phyloP scores from a whole-genome alignment of 2,797 vertebrate species.

The Oophaga sylvatica region DNA sequence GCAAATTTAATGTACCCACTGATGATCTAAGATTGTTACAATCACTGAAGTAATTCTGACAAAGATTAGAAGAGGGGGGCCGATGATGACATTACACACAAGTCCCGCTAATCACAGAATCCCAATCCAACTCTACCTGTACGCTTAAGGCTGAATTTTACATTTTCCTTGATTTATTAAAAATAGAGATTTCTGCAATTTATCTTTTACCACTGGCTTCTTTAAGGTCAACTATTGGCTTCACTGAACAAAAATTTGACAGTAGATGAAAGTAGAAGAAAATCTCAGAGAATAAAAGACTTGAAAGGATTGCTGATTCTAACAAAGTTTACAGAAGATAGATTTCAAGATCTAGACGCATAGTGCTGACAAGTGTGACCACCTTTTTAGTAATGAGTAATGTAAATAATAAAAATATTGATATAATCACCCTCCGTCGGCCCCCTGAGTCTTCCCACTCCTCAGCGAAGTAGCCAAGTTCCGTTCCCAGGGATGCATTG shows the following conservation, averaged over 20 bases:
- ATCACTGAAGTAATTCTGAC: neutral
- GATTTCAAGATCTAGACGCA: no score
- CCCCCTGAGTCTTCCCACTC: no score
- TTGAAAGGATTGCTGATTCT: neutral
- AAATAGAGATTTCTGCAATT: neutral
- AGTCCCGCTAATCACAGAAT: neutral
- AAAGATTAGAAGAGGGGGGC: neutral
- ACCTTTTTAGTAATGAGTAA: no score
- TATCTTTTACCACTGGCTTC: neutral
- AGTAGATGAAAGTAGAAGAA: no score
- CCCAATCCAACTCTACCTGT: neutral
- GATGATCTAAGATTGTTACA: neutral
- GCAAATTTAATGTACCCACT: neutral
- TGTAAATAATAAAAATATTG: no score
- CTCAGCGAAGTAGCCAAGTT: no score
- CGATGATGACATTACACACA: neutral
- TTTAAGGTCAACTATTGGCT: neutral
- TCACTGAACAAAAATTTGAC: neutral
- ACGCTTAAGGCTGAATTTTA: neutral
- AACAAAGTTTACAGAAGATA: neutral
- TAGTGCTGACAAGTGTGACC: no score
- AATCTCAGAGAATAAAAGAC: no score
- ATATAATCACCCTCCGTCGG: no score
- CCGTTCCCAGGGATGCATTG: no score
- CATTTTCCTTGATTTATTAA: neutral